Evolutionary conservation across 2,113 vertebrate species (phyloP).

Genomic region (Phaethon lepturus): DNA sequence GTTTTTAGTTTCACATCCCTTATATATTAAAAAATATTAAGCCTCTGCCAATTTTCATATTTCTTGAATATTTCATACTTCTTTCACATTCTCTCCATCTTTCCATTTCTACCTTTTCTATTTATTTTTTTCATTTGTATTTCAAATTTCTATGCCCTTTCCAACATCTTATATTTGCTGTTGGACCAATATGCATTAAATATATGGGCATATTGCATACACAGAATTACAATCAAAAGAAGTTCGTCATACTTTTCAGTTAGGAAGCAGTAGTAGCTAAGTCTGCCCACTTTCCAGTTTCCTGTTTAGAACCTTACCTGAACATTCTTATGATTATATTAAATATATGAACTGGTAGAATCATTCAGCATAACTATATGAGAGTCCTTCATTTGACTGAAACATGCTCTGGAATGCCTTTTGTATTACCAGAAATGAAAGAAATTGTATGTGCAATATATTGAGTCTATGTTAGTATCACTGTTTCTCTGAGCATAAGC

Average conservation of each 20-base stretch:
- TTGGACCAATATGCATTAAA: not conserved
- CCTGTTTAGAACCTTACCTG: not conserved
- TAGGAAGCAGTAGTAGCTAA: not conserved
- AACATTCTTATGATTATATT: not conserved
- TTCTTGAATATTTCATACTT: not conserved
- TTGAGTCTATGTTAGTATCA: not conserved
- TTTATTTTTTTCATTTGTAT: not conserved
- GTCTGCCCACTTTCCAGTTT: not conserved
- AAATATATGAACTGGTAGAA: not conserved
- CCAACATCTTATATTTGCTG: not conserved
- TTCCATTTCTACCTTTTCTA: not conserved
- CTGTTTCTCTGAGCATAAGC: not conserved
- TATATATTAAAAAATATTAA: not conserved
- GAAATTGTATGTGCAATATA: not conserved
- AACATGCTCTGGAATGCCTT: not conserved
- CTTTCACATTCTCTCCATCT: not conserved
- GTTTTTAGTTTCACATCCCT: not conserved
- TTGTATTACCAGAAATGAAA: not conserved
- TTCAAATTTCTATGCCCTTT: not conserved
- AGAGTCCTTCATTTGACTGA: not conserved
- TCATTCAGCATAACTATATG: not conserved
- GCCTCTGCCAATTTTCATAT: not conserved
- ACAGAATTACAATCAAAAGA: not conserved
- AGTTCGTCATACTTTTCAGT: not conserved
- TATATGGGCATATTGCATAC: not conserved